A percentile compares a stretch with the other conserved stretches of the same genome.
phyloP scores from a whole-genome alignment of 2,888 invertebrate species.

The Folsomia candida region DNA sequence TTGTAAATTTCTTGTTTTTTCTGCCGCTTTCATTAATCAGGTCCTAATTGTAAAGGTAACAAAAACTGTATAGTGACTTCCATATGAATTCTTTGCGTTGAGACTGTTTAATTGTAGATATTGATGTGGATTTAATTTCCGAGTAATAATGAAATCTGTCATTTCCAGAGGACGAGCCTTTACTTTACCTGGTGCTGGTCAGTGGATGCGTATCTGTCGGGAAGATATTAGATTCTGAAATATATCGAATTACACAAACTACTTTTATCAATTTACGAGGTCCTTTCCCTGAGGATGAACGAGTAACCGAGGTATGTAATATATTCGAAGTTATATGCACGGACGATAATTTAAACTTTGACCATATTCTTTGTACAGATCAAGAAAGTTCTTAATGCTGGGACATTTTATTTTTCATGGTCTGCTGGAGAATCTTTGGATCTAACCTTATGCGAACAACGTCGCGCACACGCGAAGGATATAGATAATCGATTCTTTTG shows the following conservation, averaged over 20 bases:
- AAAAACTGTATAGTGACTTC: too few relatives aligned
- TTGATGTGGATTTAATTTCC: constrained; percentile 5
- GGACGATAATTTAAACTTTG: too few relatives aligned
- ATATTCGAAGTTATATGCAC: not conserved
- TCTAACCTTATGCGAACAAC: constrained; percentile 90
- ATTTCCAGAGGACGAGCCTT: constrained; percentile 68
- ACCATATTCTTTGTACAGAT: too few relatives aligned
- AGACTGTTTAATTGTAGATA: constrained; percentile 7
- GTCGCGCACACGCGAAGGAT: constrained; percentile 71
- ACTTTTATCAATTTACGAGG: constrained; percentile 84
- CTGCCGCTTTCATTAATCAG: not conserved
- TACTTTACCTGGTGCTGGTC: constrained; percentile 86
- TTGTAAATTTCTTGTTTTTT: too few relatives aligned
- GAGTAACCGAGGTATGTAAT: constrained; percentile 63
- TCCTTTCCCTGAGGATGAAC: constrained; percentile 63
- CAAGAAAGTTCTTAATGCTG: constrained; percentile 91
- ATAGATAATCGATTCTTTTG: constrained; percentile 97
- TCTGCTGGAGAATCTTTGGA: constrained; percentile 67
- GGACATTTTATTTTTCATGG: constrained; percentile 97
- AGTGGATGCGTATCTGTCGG: constrained; percentile 96
- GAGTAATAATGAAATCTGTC: too few relatives aligned
- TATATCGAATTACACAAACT: constrained; percentile 90
- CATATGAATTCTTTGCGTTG: not conserved
- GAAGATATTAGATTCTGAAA: constrained; percentile 89
- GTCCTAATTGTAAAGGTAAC: constrained; percentile 13